A percentile compares a stretch with the other conserved stretches of the same genome.
phyloP scores from a whole-genome alignment of 2,797 vertebrate genomes.

The Acrossocheilus fasciatus region DNA sequence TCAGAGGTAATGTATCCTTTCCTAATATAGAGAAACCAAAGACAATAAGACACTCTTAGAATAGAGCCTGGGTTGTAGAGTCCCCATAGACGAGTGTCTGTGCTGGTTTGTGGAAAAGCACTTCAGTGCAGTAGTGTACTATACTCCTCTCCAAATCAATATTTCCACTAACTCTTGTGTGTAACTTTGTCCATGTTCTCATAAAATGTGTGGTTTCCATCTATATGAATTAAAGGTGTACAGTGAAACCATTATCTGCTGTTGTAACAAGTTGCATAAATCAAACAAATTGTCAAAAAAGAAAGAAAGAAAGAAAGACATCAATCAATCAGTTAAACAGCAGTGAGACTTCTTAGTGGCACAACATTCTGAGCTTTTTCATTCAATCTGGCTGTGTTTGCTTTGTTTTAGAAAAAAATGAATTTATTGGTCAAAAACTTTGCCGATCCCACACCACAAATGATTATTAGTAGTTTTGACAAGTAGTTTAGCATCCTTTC shows the following conservation, averaged over 20 bases:
- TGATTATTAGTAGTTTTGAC: too few relatives aligned
- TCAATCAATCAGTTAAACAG: too few relatives aligned
- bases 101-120: conserved; percentile 52
- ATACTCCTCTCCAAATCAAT: conserved; percentile 53
- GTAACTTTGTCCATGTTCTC: conserved; percentile 1
- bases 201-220: not conserved
- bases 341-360: too few relatives aligned
- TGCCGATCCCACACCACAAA: too few relatives aligned
- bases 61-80: conserved; percentile 60
- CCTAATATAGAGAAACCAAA: conserved; percentile 68
- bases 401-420: too few relatives aligned
- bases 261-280: too few relatives aligned
- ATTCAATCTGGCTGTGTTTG: too few relatives aligned
- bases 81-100: conserved; percentile 60
- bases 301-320: too few relatives aligned
- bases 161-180: conserved; percentile 15
- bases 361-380: too few relatives aligned
- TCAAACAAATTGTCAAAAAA: too few relatives aligned
- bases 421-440: too few relatives aligned
- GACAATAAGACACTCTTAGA: conserved; percentile 63
- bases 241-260: not conserved
- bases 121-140: conserved; percentile 39
- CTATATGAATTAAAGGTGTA: not conserved
- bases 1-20: conserved; percentile 64
- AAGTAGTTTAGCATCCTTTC: too few relatives aligned